Percentiles rank a stretch among this genome's conserved stretches.
These are phyloP conservation scores for Mesorhabditis sp. DNA, from an alignment of 2,888 invertebrate species.

Conservation along the genomic window DNA sequence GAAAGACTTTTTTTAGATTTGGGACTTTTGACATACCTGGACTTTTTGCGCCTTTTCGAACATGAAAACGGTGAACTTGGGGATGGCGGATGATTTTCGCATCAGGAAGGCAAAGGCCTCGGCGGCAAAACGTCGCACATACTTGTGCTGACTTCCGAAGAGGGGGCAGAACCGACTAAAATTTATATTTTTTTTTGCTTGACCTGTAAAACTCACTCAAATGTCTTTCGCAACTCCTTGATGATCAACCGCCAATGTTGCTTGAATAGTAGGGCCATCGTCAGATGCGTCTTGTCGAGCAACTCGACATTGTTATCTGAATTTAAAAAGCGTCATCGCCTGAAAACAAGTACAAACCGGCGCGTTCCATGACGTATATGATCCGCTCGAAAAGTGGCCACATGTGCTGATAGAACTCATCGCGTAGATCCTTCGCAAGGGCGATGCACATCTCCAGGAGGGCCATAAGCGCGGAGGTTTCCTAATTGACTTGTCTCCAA, in stretches of 20 bases:
- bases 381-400: slow-evolving; percentile 36
- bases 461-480: slow-evolving; percentile 21
- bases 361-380: slow-evolving; percentile 10
- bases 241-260: slow-evolving; percentile 81
- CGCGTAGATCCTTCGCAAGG: slow-evolving; percentile 36
- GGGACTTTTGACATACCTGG: not conserved
- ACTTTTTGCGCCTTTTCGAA: slow-evolving; percentile 29
- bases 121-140: slow-evolving; percentile 86
- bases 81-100: slow-evolving; percentile 62
- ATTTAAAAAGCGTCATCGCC: slow-evolving; percentile 14
- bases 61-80: slow-evolving; percentile 26
- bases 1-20: not conserved
- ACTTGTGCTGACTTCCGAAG: slow-evolving; percentile 74
- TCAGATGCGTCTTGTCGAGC: slow-evolving; percentile 77
- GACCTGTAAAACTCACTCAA: slow-evolving; percentile 25
- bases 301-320: slow-evolving; percentile 27
- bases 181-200: slow-evolving; percentile 1
- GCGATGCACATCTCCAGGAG: slow-evolving; percentile 37
- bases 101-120: slow-evolving; percentile 93
- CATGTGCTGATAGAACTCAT: slow-evolving; percentile 39
- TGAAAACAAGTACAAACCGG: not conserved
- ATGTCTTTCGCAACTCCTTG: slow-evolving; percentile 68
- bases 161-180: slow-evolving; percentile 63
- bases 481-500: slow-evolving; percentile 10
- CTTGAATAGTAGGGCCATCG: slow-evolving; percentile 83